These are phyloP conservation scores for Vanacampus margaritifer DNA, from an alignment of 2,113 vertebrate genomes.

Conservation along the genomic window DNA sequence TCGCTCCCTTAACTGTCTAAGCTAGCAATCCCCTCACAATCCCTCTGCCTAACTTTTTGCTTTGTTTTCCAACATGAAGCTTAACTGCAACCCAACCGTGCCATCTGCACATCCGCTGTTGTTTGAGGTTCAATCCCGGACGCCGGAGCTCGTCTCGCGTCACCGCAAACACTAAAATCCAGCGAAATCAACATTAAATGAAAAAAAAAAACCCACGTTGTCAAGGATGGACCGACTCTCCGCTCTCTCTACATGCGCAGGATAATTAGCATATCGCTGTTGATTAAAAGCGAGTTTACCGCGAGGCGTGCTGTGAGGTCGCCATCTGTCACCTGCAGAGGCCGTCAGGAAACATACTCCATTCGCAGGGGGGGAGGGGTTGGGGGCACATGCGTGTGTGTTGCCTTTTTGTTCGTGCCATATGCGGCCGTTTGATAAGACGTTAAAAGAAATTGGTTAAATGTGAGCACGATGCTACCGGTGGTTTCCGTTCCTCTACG, in stretches of 20 bases:
- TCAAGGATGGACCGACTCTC: constrained; percentile 37
- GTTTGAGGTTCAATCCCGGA: constrained; percentile 28
- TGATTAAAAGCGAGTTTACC: constrained; percentile 88
- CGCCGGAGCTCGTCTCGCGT: constrained; percentile 10
- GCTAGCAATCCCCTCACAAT: constrained; percentile 30
- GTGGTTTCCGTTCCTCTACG: constrained; percentile 22
- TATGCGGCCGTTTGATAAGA: constrained; percentile 30
- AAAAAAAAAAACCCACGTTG: background rate
- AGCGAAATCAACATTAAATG: background rate
- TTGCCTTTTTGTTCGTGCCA: constrained; percentile 13
- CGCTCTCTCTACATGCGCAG: constrained; percentile 66
- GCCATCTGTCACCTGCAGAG: constrained; percentile 84
- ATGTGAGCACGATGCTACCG: constrained; percentile 34
- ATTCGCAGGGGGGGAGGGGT: too few species aligned
- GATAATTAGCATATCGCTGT: constrained; percentile 85
- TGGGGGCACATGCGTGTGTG: too few species aligned
- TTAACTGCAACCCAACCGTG: constrained; percentile 36
- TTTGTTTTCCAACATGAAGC: constrained; percentile 34
- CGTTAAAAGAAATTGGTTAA: constrained; percentile 20
- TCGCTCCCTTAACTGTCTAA: background rate
- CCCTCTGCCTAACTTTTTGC: constrained; percentile 30
- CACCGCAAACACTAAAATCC: constrained; percentile 29
- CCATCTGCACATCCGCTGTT: constrained; percentile 48
- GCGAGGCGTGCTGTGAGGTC: constrained; percentile 79
- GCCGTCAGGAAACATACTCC: constrained; percentile 66